phyloP scores from a whole-genome alignment of 2,113 vertebrate species.

The Thalassarche chlororhynchos region DNA sequence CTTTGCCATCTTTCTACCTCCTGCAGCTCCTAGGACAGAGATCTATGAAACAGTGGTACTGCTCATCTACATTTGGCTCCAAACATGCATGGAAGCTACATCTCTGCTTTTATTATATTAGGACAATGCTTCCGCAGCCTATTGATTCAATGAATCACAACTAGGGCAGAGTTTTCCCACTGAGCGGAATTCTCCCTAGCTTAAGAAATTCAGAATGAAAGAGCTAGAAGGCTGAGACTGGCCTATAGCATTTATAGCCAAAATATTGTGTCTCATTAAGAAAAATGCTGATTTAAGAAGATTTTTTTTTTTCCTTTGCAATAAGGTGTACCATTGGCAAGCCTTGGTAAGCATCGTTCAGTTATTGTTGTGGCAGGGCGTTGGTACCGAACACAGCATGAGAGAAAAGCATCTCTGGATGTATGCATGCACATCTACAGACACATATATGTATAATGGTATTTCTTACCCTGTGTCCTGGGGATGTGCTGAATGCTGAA shows the following conservation, averaged over 20 bases:
- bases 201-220: not conserved
- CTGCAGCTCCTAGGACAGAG: not conserved
- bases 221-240: not conserved
- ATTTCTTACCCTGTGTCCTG: not conserved
- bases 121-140: not conserved
- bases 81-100: not conserved
- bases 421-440: not conserved
- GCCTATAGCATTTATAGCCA: not conserved
- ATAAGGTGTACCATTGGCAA: not conserved
- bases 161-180: not conserved
- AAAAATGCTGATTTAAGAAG: not conserved
- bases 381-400: not conserved
- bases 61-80: not conserved
- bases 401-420: not conserved
- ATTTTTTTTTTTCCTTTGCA: not conserved
- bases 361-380: not conserved
- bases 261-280: not conserved
- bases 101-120: not conserved
- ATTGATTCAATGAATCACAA: not conserved
- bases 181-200: not conserved
- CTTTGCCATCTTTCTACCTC: not conserved
- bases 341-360: accelerated
- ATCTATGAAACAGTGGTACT: not conserved
- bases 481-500: not conserved
- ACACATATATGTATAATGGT: not conserved